phyloP scores from a whole-genome alignment of 2,797 vertebrate genomes.

The Rhynchotus rufescens region DNA sequence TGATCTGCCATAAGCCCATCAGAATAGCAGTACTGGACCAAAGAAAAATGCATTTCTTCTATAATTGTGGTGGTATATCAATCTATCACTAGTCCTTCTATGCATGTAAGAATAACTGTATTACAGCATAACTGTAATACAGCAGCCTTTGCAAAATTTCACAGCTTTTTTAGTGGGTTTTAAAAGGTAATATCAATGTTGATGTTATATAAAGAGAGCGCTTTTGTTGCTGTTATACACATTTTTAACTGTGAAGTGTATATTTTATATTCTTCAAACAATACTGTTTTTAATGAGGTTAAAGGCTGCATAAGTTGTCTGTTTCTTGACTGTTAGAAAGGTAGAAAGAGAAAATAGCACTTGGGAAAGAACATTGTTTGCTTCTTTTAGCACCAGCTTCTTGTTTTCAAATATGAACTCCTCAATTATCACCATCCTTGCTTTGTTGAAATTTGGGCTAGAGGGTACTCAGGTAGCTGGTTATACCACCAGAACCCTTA shows the following conservation, averaged over 20 bases:
- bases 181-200: neutral
- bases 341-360: conserved; percentile 37
- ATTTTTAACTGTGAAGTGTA: neutral
- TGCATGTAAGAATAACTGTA: neutral
- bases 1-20: neutral
- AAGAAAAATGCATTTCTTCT: neutral
- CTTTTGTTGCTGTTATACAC: neutral
- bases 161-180: neutral
- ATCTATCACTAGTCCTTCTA: neutral
- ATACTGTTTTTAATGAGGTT: conserved; percentile 38
- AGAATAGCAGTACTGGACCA: neutral
- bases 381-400: neutral
- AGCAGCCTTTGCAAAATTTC: neutral
- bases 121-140: neutral
- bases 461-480: neutral
- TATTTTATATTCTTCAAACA: conserved; percentile 29
- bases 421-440: conserved; percentile 17
- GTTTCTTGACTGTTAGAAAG: conserved; percentile 21
- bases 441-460: conserved; percentile 13
- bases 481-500: neutral
- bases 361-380: neutral
- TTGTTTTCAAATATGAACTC: neutral
- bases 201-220: neutral
- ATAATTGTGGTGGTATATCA: neutral
- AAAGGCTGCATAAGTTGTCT: conserved; percentile 23